These are phyloP conservation scores for Dioctria rufipes DNA, from an alignment of 2,888 invertebrate species.

Conservation along the genomic window DNA sequence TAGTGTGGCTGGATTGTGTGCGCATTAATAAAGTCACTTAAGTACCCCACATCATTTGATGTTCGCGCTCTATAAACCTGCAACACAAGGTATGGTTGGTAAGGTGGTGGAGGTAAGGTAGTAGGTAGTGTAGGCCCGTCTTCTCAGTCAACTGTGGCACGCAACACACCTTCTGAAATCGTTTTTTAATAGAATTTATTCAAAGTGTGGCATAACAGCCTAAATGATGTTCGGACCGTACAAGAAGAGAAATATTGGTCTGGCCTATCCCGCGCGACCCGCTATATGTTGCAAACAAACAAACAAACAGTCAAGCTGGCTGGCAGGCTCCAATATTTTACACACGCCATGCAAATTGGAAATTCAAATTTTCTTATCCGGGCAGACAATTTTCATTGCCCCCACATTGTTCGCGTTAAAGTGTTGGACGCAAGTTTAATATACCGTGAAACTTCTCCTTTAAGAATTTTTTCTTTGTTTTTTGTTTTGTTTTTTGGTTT, in stretches of 20 bases:
- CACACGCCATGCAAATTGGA: constrained; percentile 18
- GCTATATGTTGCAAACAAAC: too few species aligned
- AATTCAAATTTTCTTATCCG: constrained; percentile 28
- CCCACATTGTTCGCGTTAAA: constrained; percentile 7
- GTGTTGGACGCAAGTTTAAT: constrained; percentile 32
- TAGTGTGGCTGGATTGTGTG: constrained; percentile 10
- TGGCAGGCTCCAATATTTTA: not conserved
- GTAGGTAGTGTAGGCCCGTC: constrained; percentile 21
- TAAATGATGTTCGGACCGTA: constrained; percentile 3
- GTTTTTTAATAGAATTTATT: constrained; percentile 41
- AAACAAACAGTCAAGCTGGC: not conserved
- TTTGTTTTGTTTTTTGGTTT: not conserved
- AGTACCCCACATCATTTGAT: not conserved
- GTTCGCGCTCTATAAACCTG: not conserved
- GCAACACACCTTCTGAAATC: constrained; percentile 47
- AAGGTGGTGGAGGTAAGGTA: too few species aligned
- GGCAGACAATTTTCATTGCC: constrained; percentile 9
- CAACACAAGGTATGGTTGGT: not conserved
- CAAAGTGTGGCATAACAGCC: not conserved
- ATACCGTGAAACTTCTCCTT: constrained; percentile 34
- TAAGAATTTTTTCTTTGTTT: not conserved
- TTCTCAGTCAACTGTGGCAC: constrained; percentile 38
- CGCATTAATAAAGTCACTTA: constrained; percentile 33
- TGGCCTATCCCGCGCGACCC: not conserved
- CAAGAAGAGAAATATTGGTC: not conserved